Evolutionary conservation across 2,113 vertebrate genomes (phyloP), one percentile per base, ranked within the genome.

Genomic region (Cranoglanis bouderius): DNA sequence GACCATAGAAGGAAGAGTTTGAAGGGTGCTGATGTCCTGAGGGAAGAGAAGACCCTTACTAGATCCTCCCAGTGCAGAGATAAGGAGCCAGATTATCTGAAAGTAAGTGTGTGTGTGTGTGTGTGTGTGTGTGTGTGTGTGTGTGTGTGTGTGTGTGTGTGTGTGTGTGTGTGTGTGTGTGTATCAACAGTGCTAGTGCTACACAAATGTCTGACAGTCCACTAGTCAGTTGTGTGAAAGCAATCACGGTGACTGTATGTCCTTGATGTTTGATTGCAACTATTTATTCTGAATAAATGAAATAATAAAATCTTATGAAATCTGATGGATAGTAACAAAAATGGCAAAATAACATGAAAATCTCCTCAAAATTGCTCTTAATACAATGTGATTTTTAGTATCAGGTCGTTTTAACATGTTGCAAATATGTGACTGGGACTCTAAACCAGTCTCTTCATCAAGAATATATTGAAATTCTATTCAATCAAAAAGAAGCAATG

Each of bases 1-100:
- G 78, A 82, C 87, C 77, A 32, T 67, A 91, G 77, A 88, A 80
- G 88, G 88, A 91, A 88, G 75, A 87, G 78, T 84, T 84, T 90
- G 78, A 77, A 55, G 57, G 40, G 40, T 80, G 46, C 80, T 63
- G 70, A 82, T 72, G 43, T 32, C 57, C 63, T 51, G 14, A 38
- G 55, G 80, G 51, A 89, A 85, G 83, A 59, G 82, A 61, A 46
- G 75, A 74, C 35, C n/a, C 72, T 49, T 46, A n/a, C 40, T 75
- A 38, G 51, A 75, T 59, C 55, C 53, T 40, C 26, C 21, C 3
- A 26, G 26, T 59, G 51, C 63, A 29, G 32, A 84, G 43, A 75
- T 29, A 32, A 85, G 81, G 59, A 72, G 59, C 24, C 21, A 65
- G 72, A 63, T 5, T 10, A 65, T 75, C 61, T 89, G 43, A 74